Evolutionary conservation across 2,113 vertebrate genomes (phyloP), one percentile per base, ranked within the genome.

Genomic region (Oryzias celebensis): DNA sequence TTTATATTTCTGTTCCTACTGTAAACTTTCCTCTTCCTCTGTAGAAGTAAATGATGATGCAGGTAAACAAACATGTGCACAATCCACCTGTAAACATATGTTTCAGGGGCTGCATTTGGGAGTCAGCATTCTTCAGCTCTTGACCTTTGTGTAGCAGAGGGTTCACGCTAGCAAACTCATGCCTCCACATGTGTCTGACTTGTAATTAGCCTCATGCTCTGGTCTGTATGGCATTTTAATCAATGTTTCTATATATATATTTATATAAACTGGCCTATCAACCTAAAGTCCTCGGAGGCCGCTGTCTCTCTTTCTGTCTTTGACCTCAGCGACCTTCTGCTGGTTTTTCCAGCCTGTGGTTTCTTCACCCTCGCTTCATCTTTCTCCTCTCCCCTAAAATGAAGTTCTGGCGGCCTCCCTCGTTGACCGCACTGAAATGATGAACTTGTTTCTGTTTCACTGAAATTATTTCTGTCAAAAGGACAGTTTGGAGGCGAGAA

Each of bases 191-290:
- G 36, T 65, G 58, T 61, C 59, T 75, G 62, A 61, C 85, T 69
- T 90, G 87, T 90, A 92, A 90, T 92, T 88, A 91, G 65, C 62
- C 69, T 78, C 65, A 67, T 78, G 43, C 65, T 86, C 75, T 68
- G 61, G 61, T 72, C 71, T 82, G 66, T 80, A 90, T 87, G 71
- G 83, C 75, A 81, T 87, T 90, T 89, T 90, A 89, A 90, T 81
- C 71, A 82, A 84, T 62, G 73, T 75, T 79, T 86, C 78, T 87
- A 87, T 76, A 86, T 87, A 81, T 87, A 82, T 85, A 82, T 80
- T 20, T 60, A 60, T 14, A 15, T 15, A 4, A 18, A 15, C 57
- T 24, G n/a, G 24, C 53, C 69, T 78, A 79, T 87, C 82, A 83
- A 75, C 36, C 70, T 61, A 55, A 52, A 55, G 69, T 70, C 65